These are phyloP conservation scores for Anthoscopus minutus DNA, from an alignment of 2,113 vertebrate species.

Conservation along the genomic window DNA sequence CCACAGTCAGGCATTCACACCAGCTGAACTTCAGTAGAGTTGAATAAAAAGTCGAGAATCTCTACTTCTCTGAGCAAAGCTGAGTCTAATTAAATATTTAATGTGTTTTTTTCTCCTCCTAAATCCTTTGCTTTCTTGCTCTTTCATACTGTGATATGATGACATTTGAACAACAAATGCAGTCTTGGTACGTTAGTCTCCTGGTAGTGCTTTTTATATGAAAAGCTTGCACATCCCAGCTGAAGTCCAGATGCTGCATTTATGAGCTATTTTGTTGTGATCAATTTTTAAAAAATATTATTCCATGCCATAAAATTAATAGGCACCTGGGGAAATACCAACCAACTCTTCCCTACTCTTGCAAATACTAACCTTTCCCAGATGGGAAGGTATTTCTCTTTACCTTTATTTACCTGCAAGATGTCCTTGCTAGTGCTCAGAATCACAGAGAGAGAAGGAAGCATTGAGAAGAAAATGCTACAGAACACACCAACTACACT, in stretches of 20 bases:
- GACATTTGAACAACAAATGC: constrained; percentile 55
- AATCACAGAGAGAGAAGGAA: background rate
- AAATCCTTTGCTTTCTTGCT: constrained; percentile 46
- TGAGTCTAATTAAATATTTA: constrained; percentile 31
- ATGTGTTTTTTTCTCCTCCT: background rate
- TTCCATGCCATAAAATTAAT: constrained; percentile 24
- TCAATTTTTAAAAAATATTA: constrained; percentile 45
- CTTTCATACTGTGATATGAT: constrained; percentile 1
- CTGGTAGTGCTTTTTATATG: constrained; percentile 3
- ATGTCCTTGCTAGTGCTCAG: background rate
- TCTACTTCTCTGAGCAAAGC: background rate
- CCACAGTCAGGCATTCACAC: background rate
- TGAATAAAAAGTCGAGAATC: background rate
- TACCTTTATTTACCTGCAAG: constrained; percentile 24
- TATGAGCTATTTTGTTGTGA: constrained; percentile 11
- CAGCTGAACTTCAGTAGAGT: background rate
- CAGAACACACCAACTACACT: background rate
- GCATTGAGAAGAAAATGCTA: background rate
- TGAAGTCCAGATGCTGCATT: constrained; percentile 53
- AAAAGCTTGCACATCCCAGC: constrained; percentile 8
- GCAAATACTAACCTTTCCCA: constrained; percentile 12
- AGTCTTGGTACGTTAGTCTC: constrained; percentile 15
- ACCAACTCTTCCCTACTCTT: background rate
- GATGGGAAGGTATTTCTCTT: background rate
- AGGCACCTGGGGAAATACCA: constrained; percentile 26